A percentile compares a stretch with the other conserved stretches of the same genome.
Conservation (phyloP, 1,140 invertebrate species). For the Drosophila kanapiae region DNA sequence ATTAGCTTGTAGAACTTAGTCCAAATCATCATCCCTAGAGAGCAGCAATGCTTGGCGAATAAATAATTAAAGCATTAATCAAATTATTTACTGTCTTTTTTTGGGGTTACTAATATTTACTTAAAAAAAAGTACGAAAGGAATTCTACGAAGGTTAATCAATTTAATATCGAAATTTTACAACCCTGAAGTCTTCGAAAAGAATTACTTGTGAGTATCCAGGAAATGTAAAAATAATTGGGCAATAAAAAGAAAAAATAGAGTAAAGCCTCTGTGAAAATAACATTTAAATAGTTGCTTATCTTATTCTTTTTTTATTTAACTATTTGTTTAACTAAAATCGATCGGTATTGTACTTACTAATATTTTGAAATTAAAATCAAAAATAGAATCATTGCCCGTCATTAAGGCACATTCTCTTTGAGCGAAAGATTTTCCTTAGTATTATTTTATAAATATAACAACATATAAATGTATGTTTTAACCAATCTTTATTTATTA, state of each 20-base stretch:
- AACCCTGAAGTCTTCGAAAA: not conserved
- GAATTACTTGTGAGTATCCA: too few relatives aligned
- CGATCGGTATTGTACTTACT: not conserved
- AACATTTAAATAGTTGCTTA: not conserved
- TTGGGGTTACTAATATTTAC: not conserved
- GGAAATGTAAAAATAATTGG: too few relatives aligned
- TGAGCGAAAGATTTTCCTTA: too few relatives aligned
- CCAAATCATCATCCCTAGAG: slow-evolving; percentile 49
- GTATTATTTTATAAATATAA: too few relatives aligned
- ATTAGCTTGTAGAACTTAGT: slow-evolving; percentile 53
- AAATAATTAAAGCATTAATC: slow-evolving; percentile 36
- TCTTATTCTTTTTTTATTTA: not conserved
- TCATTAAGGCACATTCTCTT: too few relatives aligned
- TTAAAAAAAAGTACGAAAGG: not conserved
- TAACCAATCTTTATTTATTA: not conserved
- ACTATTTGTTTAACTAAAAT: not conserved
- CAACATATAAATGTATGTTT: too few relatives aligned
- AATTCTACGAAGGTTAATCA: not conserved
- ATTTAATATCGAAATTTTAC: not conserved
- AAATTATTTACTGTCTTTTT: not conserved
- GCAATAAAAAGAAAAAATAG: too few relatives aligned
- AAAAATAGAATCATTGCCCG: too few relatives aligned
- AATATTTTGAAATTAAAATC: too few relatives aligned
- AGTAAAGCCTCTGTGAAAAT: too few relatives aligned
- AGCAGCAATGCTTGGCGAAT: slow-evolving; percentile 60